Base-by-base conservation (phyloP, 2,797 vertebrate genomes). In the Chloroceryle amazona region DNA sequence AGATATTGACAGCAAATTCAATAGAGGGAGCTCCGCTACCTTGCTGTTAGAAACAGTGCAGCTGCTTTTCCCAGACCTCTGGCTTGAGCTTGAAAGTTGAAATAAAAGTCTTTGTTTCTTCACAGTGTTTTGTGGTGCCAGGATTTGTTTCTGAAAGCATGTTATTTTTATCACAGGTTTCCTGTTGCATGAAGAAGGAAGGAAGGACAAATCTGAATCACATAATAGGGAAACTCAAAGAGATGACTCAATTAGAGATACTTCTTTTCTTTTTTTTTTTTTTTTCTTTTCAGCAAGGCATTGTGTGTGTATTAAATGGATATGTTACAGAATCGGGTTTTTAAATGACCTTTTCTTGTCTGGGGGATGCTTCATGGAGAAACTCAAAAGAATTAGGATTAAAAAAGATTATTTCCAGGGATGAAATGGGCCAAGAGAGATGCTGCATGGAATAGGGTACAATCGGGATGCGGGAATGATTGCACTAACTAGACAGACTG, bases 21-120 rank as follows among this genome's bases (percentile, higher is more conserved):
- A 97, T 95, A 98, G 97, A 97, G 96, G 97, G 95, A 98, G 94
- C 97, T 97, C 94, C 7, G 0, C 94, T 85, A 81, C 94, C 80
- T 97, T 89, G 7, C 52, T 97, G 91, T 90, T 86, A 33, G 87
- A 90, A 92, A 72, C 61, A 74, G 57, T 1, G 0, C 7, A 3
- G 63, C 71, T 79, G 89, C 71, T 84, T 95, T 91, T 90, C 86
- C 75, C 52, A 95, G 66, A 83, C 58, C 39, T 96, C 72, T 86
- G 84, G 28, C 67, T 96, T 96, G 86, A 81, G 78, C 62, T 61
- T 85, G 58, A 44, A 93, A 90, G 75, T 92, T 90, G n/a, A 3
- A 51, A 65, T 85, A 91, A 66, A 83, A 47, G 42, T 68, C 67
- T 72, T 91, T 82, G 29, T 57, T 88, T 51, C 76, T 89, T 79